Percentiles rank a stretch among this genome's conserved stretches.
Evolutionary conservation across 2,888 invertebrate species (phyloP).

Genomic region (Eupithecia exiguata): DNA sequence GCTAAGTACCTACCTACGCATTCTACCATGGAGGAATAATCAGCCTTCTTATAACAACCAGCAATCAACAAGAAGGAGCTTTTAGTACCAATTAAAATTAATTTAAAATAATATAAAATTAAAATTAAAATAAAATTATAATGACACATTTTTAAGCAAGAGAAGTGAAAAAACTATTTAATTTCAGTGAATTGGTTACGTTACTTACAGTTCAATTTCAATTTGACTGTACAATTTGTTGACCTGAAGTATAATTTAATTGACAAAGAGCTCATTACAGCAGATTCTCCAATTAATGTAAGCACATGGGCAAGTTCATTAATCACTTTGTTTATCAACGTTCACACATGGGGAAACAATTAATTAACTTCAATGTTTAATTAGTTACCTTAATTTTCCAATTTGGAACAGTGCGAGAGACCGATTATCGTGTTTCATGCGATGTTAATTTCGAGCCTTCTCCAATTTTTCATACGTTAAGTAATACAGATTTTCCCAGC

Average conservation of each 20-base stretch:
- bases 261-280: conserved; percentile 3
- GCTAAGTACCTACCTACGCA: too few relatives aligned
- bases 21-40: too few relatives aligned
- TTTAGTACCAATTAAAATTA: too few relatives aligned
- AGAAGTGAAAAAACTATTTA: background rate
- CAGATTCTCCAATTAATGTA: conserved; percentile 10
- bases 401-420: conserved; percentile 3
- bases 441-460: background rate
- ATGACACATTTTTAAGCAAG: too few relatives aligned
- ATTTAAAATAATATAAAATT: too few relatives aligned
- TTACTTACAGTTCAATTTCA: background rate
- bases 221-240: background rate
- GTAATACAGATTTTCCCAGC: background rate
- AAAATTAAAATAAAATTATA: too few relatives aligned
- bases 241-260: background rate
- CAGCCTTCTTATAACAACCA: too few relatives aligned
- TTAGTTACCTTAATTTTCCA: conserved; percentile 17
- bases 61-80: too few relatives aligned
- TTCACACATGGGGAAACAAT: conserved; percentile 16
- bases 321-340: conserved; percentile 13
- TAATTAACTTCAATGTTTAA: conserved; percentile 23
- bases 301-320: conserved; percentile 2
- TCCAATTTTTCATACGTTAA: background rate
- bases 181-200: background rate
- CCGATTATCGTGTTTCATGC: background rate